Conservation (phyloP, 2,113 vertebrate species). For the Terrapene triunguis region DNA sequence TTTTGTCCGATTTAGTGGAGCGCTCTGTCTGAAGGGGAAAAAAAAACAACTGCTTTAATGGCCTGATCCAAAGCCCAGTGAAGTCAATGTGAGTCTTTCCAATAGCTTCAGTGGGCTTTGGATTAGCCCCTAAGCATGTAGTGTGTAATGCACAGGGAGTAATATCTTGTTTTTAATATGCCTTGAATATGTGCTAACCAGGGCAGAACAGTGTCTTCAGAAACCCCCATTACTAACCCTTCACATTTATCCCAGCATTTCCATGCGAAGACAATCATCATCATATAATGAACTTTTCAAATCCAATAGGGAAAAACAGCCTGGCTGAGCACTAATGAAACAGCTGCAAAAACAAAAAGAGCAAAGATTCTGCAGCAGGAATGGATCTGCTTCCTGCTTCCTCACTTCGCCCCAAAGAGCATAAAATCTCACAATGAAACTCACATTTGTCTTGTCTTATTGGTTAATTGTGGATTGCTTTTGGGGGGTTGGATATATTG, state of each 20-base stretch:
- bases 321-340: background rate
- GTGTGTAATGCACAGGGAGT: rapidly evolving
- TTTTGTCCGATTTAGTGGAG: slow-evolving; percentile 47
- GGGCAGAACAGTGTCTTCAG: background rate
- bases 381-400: background rate
- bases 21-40: background rate
- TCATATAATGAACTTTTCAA: background rate
- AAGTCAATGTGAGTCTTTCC: background rate
- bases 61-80: background rate
- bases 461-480: background rate
- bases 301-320: background rate
- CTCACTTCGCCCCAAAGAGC: background rate
- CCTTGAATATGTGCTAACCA: background rate
- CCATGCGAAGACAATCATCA: background rate
- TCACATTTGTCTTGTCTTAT: background rate
- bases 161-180: slow-evolving; percentile 57
- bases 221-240: background rate
- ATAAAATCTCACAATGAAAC: background rate
- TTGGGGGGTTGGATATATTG: background rate
- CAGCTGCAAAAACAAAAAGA: background rate
- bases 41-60: background rate
- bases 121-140: background rate
- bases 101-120: background rate
- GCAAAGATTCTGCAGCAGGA: background rate
- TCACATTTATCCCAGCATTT: background rate